A percentile compares a stretch with the other conserved stretches of the same genome.
Evolutionary conservation across 2,888 invertebrate species (phyloP).

Genomic region (Plebejus anna): DNA sequence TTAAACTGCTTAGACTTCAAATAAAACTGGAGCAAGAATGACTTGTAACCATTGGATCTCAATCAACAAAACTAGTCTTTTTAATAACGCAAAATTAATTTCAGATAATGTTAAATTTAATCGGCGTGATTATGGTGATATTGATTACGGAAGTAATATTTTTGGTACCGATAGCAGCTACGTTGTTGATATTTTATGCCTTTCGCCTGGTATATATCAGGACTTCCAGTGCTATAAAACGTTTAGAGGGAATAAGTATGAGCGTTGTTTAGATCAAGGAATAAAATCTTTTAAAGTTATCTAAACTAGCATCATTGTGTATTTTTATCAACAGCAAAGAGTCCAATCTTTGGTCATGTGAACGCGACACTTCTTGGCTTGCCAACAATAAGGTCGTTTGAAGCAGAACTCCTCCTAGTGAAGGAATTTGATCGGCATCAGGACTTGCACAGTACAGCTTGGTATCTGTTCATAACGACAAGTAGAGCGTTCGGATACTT

Average conservation of each 20-base stretch:
- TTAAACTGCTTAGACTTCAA: background rate
- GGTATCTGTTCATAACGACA: slow-evolving; percentile 83
- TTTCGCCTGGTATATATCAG: slow-evolving; percentile 83
- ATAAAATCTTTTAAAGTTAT: background rate
- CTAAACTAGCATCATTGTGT: background rate
- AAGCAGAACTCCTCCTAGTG: slow-evolving; percentile 82
- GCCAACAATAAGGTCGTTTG: slow-evolving; percentile 88
- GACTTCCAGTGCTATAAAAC: slow-evolving; percentile 85
- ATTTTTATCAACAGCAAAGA: slow-evolving; percentile 80
- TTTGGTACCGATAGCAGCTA: slow-evolving; percentile 73
- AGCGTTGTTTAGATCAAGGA: slow-evolving; percentile 32
- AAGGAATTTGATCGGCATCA: slow-evolving; percentile 79
- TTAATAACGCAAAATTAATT: slow-evolving; percentile 37
- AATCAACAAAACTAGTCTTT: background rate
- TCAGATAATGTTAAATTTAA: slow-evolving; percentile 87
- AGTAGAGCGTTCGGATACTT: slow-evolving; percentile 84
- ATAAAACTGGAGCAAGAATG: background rate
- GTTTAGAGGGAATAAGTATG: slow-evolving; percentile 84
- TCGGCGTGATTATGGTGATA: slow-evolving; percentile 89
- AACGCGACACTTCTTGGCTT: slow-evolving; percentile 89
- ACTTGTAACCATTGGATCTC: background rate
- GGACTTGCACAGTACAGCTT: slow-evolving; percentile 83
- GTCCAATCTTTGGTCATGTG: slow-evolving; percentile 91
- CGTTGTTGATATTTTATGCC: slow-evolving; percentile 81
- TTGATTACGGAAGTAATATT: slow-evolving; percentile 78